Evolutionary conservation across 1,140 invertebrate genomes (phyloP).

Genomic region (Agrypnia vestita): DNA sequence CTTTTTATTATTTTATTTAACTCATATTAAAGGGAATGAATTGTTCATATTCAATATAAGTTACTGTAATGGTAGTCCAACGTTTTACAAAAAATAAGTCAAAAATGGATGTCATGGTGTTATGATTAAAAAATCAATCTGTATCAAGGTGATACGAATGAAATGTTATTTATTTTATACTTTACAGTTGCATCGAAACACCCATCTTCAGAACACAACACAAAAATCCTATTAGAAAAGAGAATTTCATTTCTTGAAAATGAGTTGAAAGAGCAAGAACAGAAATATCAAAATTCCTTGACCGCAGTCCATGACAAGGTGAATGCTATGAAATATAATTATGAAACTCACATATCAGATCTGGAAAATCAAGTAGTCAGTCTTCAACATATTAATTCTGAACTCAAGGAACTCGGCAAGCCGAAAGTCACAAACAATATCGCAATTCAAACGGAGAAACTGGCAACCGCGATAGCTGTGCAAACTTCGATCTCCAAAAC

Average conservation of each 20-base stretch:
- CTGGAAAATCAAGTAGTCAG: conserved; percentile 79
- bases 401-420: conserved; percentile 73
- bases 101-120: no score
- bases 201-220: conserved; percentile 73
- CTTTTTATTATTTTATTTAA: no score
- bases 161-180: not conserved
- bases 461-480: conserved; percentile 60
- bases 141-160: no score
- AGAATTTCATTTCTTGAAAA: conserved; percentile 79
- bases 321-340: conserved; percentile 83
- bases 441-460: conserved; percentile 64
- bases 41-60: no score
- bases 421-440: conserved; percentile 63
- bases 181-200: conserved; percentile 74
- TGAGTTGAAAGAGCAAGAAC: conserved; percentile 80
- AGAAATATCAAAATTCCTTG: conserved; percentile 79
- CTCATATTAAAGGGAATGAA: no score
- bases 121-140: no score
- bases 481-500: conserved; percentile 63
- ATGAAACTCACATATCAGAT: conserved; percentile 82
- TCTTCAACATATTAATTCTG: conserved; percentile 73
- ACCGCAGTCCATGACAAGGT: conserved; percentile 82
- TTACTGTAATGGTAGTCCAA: no score
- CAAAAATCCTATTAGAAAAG: conserved; percentile 79
- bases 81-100: no score